Conservation (phyloP, 2,797 vertebrate genomes). For the Eptatretus atami region DNA sequence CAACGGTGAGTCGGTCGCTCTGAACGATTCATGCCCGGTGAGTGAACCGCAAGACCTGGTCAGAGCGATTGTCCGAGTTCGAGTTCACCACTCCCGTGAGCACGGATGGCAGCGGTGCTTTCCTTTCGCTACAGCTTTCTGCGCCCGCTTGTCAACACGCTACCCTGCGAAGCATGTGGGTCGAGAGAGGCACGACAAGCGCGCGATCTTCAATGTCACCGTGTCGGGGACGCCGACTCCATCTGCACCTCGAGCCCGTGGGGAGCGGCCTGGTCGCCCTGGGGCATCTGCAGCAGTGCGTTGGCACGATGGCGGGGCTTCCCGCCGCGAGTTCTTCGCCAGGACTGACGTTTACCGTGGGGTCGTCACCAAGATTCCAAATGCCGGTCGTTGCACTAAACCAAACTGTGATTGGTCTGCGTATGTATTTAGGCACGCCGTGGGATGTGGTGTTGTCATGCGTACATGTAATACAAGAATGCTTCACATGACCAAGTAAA, state of each 20-base stretch:
- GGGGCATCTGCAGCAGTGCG: constrained; percentile 38
- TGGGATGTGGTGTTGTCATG: too few species aligned
- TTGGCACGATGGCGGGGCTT: constrained; percentile 59
- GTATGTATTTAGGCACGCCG: constrained; percentile 17
- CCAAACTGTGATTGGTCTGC: constrained; percentile 94
- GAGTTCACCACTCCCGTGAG: constrained; percentile 70
- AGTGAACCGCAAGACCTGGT: too few species aligned
- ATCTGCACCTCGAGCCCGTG: constrained; percentile 50
- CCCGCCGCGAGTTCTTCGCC: constrained; percentile 25
- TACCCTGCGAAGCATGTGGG: background rate
- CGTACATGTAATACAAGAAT: too few species aligned
- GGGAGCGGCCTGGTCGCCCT: constrained; percentile 33
- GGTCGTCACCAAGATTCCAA: constrained; percentile 47
- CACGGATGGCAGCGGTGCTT: constrained; percentile 43
- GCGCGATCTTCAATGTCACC: constrained; percentile 73
- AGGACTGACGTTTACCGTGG: constrained; percentile 49
- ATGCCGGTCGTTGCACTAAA: constrained; percentile 66
- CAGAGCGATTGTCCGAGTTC: constrained; percentile 31
- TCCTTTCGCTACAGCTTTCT: constrained; percentile 63
- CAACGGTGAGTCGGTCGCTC: too few species aligned
- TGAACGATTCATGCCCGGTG: too few species aligned
- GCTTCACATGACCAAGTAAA: too few species aligned
- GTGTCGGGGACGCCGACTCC: constrained; percentile 56
- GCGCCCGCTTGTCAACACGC: constrained; percentile 9
- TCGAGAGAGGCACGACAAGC: constrained; percentile 8